Evolutionary conservation across 2,113 vertebrate genomes (phyloP).

Genomic region (Cephalopholis sonnerati): DNA sequence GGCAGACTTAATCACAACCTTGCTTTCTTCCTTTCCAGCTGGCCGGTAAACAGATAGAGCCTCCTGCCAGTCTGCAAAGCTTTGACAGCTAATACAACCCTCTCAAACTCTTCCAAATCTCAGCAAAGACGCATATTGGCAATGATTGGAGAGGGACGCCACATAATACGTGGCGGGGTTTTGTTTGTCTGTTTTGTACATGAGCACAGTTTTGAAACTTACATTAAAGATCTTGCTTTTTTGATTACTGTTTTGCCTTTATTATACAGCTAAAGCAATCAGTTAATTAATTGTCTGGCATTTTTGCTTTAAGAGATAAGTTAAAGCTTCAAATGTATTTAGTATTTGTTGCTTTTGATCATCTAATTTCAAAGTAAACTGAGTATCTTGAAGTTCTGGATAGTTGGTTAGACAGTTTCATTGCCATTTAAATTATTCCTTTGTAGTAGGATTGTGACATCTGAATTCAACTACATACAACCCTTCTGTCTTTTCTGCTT

Average conservation of each 20-base stretch:
- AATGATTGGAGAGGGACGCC: neutral
- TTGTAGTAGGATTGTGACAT: too few relatives aligned
- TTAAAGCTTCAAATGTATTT: neutral
- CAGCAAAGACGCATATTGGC: slow-evolving; percentile 28
- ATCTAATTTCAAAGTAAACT: too few relatives aligned
- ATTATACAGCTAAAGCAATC: neutral
- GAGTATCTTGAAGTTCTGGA: neutral
- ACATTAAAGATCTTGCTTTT: neutral
- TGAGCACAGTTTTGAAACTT: slow-evolving; percentile 4
- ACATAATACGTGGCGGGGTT: neutral
- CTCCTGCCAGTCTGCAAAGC: slow-evolving; percentile 43
- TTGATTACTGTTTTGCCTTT: neutral
- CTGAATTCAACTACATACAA: neutral
- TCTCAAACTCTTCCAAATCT: slow-evolving; percentile 46
- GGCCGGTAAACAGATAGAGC: slow-evolving; percentile 56
- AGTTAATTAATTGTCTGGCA: neutral
- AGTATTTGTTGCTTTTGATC: neutral
- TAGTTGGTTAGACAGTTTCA: neutral
- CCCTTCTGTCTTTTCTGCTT: neutral
- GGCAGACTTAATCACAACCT: slow-evolving; percentile 67
- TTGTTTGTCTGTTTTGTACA: neutral
- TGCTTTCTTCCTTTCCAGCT: slow-evolving; percentile 65
- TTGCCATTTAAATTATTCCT: neutral
- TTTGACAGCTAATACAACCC: slow-evolving; percentile 51
- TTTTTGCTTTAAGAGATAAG: too few relatives aligned